phyloP scores from a whole-genome alignment of 1,140 invertebrate genomes.

The Drosophila teissieri region DNA sequence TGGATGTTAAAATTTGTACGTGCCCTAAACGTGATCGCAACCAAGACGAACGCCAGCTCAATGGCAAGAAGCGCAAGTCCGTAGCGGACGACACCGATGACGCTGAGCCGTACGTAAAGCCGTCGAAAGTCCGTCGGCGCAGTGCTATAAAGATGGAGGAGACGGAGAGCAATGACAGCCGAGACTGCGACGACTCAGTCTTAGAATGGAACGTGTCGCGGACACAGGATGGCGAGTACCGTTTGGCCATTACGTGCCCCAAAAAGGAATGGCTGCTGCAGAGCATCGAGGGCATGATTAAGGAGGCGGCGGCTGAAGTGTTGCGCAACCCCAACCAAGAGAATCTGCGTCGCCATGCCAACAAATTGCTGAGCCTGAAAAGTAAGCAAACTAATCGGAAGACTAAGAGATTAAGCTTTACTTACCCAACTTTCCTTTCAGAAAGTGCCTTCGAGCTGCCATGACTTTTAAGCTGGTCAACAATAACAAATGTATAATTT shows the following conservation, averaged over 20 bases:
- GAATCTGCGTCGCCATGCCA: slow-evolving; percentile 42
- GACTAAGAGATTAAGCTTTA: neutral
- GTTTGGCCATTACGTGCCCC: slow-evolving; percentile 40
- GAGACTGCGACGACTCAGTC: neutral
- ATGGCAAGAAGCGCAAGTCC: slow-evolving; percentile 50
- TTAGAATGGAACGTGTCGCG: slow-evolving; percentile 53
- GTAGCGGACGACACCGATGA: slow-evolving; percentile 26
- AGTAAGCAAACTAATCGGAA: slow-evolving; percentile 27
- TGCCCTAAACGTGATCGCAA: slow-evolving; percentile 78
- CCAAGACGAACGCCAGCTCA: slow-evolving; percentile 49
- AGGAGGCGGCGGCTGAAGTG: slow-evolving; percentile 49
- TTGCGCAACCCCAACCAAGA: slow-evolving; percentile 43
- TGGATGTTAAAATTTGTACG: slow-evolving; percentile 74
- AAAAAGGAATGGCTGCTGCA: slow-evolving; percentile 57
- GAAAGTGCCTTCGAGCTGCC: slow-evolving; percentile 51
- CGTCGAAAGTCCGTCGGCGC: slow-evolving; percentile 33
- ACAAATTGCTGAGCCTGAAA: slow-evolving; percentile 53
- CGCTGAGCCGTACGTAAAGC: slow-evolving; percentile 38
- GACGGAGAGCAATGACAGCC: slow-evolving; percentile 57
- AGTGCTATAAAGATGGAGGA: slow-evolving; percentile 62
- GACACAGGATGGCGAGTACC: slow-evolving; percentile 51
- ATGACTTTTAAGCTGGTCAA: slow-evolving; percentile 7
- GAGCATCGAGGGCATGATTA: slow-evolving; percentile 64
- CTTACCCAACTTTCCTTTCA: slow-evolving; percentile 17
- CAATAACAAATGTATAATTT: neutral